Conservation (phyloP, 2,113 vertebrate genomes). For the Brachyhypopomus occidentalis region DNA sequence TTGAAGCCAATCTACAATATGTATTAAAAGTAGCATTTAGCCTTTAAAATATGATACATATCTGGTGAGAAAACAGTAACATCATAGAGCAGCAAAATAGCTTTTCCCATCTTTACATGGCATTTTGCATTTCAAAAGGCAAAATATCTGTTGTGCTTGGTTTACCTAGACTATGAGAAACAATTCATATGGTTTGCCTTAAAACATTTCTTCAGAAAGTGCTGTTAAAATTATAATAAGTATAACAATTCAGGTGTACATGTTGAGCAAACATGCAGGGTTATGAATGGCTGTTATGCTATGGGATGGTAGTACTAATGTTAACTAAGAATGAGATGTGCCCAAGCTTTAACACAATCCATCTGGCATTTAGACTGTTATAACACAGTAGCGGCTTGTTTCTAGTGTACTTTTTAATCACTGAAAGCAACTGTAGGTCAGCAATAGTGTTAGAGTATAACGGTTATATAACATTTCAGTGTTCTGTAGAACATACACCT, state of each 20-base stretch:
- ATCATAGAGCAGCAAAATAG: background rate
- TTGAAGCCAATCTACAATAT: background rate
- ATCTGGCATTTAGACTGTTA: background rate
- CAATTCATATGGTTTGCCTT: background rate
- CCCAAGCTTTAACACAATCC: background rate
- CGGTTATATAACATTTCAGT: background rate
- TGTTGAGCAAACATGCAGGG: background rate
- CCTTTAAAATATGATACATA: background rate
- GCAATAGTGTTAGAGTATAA: background rate
- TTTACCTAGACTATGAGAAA: background rate
- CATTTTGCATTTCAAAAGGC: background rate
- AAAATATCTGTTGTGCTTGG: background rate
- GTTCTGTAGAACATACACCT: background rate
- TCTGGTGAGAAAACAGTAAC: background rate
- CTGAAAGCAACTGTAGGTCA: background rate
- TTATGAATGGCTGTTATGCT: background rate
- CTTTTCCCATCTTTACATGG: background rate
- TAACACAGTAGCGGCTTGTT: background rate
- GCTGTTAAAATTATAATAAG: background rate
- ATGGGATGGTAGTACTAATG: background rate
- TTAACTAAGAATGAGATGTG: background rate
- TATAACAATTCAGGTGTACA: background rate
- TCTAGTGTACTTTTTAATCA: background rate
- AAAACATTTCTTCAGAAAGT: background rate
- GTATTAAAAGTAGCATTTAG: background rate